Evolutionary conservation across 2,113 vertebrate species (phyloP).

Genomic region (Carlito syrichta): DNA sequence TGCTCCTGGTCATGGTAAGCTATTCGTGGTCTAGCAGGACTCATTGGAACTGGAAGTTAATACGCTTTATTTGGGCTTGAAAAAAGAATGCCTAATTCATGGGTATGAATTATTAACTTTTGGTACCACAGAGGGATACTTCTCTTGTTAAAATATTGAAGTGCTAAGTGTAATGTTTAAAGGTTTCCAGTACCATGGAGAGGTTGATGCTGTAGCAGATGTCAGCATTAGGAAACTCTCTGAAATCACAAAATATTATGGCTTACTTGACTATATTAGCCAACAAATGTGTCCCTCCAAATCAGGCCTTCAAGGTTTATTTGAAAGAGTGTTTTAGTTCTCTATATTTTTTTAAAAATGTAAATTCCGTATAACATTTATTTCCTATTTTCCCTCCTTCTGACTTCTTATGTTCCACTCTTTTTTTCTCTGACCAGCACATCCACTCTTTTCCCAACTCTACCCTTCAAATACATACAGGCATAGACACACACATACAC

Average conservation of each 20-base stretch:
- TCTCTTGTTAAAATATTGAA: background rate
- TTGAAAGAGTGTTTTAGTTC: background rate
- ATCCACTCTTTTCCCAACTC: background rate
- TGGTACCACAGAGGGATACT: background rate
- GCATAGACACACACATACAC: background rate
- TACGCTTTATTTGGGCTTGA: background rate
- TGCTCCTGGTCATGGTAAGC: background rate
- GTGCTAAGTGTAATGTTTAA: background rate
- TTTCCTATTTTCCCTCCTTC: background rate
- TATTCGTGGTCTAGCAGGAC: background rate
- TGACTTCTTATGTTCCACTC: background rate
- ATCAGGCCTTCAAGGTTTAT: background rate
- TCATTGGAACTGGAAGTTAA: background rate
- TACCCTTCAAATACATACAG: background rate
- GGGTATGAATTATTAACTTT: background rate
- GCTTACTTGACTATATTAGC: background rate
- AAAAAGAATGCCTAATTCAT: background rate
- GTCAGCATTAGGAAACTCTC: background rate
- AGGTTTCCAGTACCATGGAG: background rate
- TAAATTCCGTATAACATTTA: background rate
- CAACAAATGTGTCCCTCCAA: background rate
- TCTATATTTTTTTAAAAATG: background rate
- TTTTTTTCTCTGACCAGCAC: background rate
- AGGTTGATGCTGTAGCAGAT: background rate
- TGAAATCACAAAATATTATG: background rate